Evolutionary conservation across 2,888 invertebrate genomes (phyloP).

Genomic region (Mongoloraphidia duomilia): DNA sequence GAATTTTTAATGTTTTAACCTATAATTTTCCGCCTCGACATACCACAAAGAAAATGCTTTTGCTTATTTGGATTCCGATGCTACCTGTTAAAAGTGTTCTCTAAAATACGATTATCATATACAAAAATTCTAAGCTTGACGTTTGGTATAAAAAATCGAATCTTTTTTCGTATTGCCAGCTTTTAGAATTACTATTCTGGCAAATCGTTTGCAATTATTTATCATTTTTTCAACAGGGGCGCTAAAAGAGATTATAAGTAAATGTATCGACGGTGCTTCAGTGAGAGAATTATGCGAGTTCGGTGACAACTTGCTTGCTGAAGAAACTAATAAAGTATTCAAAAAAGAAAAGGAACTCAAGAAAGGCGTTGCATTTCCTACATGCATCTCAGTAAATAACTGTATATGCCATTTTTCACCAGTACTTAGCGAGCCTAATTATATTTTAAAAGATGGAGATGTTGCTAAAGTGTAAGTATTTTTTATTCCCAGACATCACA

Average conservation of each 20-base stretch:
- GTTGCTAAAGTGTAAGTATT: constrained; percentile 90
- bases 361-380: constrained; percentile 98
- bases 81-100: too few relatives aligned
- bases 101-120: too few relatives aligned
- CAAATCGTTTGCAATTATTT: background rate
- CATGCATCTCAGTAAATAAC: constrained; percentile 96
- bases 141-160: too few relatives aligned
- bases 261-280: constrained; percentile 76
- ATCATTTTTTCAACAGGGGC: constrained; percentile 52
- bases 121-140: too few relatives aligned
- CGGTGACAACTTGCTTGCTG: constrained; percentile 74
- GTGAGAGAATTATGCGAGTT: constrained; percentile 83
- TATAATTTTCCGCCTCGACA: too few relatives aligned
- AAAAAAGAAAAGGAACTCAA: constrained; percentile 97
- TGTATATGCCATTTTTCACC: constrained; percentile 99
- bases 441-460: constrained; percentile 76
- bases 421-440: constrained; percentile 81
- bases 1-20: too few relatives aligned
- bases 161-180: too few relatives aligned
- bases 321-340: constrained; percentile 92
- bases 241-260: constrained; percentile 72
- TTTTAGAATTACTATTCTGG: too few relatives aligned
- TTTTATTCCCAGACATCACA: background rate
- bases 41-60: too few relatives aligned
- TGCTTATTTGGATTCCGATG: too few relatives aligned